Evolutionary conservation across 2,113 vertebrate species (phyloP).

Genomic region (Petrocephalus zakoni): DNA sequence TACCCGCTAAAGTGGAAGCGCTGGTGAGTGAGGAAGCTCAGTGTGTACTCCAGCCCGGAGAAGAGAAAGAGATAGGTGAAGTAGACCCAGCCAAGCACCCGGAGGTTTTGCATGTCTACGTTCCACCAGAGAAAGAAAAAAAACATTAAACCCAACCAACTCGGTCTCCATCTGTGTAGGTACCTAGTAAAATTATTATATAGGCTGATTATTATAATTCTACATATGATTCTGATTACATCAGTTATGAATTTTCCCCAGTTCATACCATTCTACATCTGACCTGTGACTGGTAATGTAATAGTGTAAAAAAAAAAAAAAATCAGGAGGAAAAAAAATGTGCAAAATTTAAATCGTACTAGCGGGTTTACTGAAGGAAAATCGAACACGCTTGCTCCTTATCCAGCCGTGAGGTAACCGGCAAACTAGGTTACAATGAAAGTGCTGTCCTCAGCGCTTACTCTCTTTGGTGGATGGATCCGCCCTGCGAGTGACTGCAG

Average conservation of each 20-base stretch:
- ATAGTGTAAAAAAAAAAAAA: too few species aligned
- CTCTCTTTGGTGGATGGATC: constrained; percentile 63
- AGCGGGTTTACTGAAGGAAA: neutral
- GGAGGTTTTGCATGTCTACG: constrained; percentile 72
- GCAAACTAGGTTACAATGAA: neutral
- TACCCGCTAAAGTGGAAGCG: constrained; percentile 92
- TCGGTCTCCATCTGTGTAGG: neutral
- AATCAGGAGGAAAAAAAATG: neutral
- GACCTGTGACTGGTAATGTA: neutral
- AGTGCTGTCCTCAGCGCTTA: constrained; percentile 40
- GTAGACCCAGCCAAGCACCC: constrained; percentile 75
- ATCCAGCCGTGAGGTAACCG: neutral
- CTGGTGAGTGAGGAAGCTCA: constrained; percentile 91
- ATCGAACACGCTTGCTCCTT: neutral
- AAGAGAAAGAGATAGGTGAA: constrained; percentile 94
- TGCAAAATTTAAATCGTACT: neutral
- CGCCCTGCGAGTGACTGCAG: constrained; percentile 66
- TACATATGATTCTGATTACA: neutral
- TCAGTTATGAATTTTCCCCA: neutral
- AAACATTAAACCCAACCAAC: neutral
- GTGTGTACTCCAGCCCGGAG: constrained; percentile 86
- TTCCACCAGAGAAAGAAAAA: neutral
- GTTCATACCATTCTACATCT: neutral
- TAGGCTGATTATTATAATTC: neutral
- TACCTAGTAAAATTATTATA: neutral